Percentiles rank a stretch among this genome's conserved stretches.
These are phyloP conservation scores for Diplolepis rosae DNA, from an alignment of 2,888 invertebrate species.

Conservation along the genomic window DNA sequence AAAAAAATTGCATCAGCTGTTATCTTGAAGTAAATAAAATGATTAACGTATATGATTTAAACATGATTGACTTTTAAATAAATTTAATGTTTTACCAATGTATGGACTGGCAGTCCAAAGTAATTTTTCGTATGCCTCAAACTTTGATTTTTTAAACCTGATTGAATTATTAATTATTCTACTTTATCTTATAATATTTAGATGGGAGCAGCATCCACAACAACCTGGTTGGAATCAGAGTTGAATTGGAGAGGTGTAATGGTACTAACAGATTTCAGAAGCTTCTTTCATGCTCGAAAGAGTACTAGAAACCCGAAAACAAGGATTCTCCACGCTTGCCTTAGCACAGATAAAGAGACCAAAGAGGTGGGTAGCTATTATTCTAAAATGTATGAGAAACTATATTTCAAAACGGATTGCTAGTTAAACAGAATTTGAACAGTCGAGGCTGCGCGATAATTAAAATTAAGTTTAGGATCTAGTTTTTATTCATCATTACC, in stretches of 20 bases:
- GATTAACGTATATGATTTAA: too few species aligned
- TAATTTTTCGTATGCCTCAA: too few species aligned
- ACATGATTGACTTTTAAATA: too few species aligned
- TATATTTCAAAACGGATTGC: not conserved
- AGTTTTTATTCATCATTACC: not conserved
- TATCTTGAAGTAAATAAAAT: too few species aligned
- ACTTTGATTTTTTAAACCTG: too few species aligned
- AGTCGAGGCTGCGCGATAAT: not conserved
- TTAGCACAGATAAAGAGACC: slow-evolving; percentile 85
- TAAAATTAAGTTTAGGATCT: not conserved
- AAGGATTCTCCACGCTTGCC: slow-evolving; percentile 84
- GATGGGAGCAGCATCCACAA: slow-evolving; percentile 83
- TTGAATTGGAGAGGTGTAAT: slow-evolving; percentile 85
- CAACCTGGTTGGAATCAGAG: slow-evolving; percentile 82
- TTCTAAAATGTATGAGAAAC: not conserved
- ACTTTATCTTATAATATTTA: slow-evolving; percentile 59
- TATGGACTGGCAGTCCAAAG: too few species aligned
- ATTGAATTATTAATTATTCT: not conserved
- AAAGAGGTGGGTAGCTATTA: slow-evolving; percentile 78
- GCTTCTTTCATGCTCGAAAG: slow-evolving; percentile 80
- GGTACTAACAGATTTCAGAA: slow-evolving; percentile 85
- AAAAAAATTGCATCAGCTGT: too few species aligned
- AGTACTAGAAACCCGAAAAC: slow-evolving; percentile 74
- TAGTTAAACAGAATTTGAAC: not conserved
- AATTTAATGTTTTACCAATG: too few species aligned